Evolutionary conservation across 2,113 vertebrate species (phyloP), one percentile per base, ranked within the genome.

Genomic region (Gyps fulvus): DNA sequence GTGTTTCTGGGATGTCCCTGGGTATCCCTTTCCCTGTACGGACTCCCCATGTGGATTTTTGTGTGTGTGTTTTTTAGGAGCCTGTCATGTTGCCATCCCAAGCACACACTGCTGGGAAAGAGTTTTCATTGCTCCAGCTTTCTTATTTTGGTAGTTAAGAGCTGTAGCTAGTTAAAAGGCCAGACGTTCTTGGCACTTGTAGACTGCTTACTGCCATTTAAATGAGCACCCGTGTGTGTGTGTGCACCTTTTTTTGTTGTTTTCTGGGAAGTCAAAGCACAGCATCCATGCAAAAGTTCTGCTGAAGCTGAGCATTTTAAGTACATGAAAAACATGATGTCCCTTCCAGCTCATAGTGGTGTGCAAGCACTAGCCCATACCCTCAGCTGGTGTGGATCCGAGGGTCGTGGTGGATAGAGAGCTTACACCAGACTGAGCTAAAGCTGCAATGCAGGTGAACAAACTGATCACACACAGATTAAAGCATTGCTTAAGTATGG

Each of bases 331-430:
- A 79, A 58, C 16, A 11, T 1, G 3, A 13, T 15, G 21, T 43
- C 0, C 1, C 29, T 63, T 85, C 70, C 79, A 88, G 57, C 59
- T 87, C 3, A 1, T 10, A 1, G 9, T 0, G 2, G 12, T 31
- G 27, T 57, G 83, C n/a, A 45, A 22, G 62, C 47, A 12, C 19
- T 32, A 50, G 52, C 38, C 71, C 0, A 0, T 34, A 25, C 40
- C 47, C 70, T 59, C 19, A 36, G 42, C 43, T 0, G 21, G 13
- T 5, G 27, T 31, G 49, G 49, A 12, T 45, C 26, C 0, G 0
- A 7, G 9, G 16, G 42, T 59, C 7, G 50, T 0, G 0, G 31
- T 42, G 26, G 76, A 11, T 0, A 16, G 22, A 27, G 12, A 78
- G 8, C 10, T 91, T 21, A 27, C 19, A 21, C 7, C 59, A 66